Percentiles rank a stretch among this genome's conserved stretches.
These are phyloP conservation scores for Clavelina lepadiformis DNA, from an alignment of 23 tunicate genomes.

Conservation along the genomic window DNA sequence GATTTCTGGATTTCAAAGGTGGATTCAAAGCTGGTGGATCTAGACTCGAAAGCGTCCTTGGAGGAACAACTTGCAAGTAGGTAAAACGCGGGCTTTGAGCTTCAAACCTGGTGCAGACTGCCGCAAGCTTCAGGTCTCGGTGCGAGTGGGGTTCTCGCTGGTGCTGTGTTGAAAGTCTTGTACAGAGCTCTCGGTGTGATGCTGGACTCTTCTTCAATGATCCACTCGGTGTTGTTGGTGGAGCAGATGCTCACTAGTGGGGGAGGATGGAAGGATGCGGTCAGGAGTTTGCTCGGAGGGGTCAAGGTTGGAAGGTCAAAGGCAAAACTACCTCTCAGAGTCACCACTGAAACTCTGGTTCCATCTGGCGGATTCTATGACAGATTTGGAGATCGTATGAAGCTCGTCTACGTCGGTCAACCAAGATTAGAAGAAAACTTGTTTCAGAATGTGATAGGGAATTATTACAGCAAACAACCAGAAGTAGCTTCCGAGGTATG, in stretches of 20 bases:
- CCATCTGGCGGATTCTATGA: conserved; percentile 1
- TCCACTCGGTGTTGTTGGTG: conserved; percentile 61
- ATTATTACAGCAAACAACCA: no score
- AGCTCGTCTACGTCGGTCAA: conserved; percentile 12
- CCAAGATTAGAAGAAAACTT: conserved; percentile 27
- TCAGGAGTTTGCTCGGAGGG: conserved; percentile 35
- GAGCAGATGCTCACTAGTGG: conserved; percentile 80
- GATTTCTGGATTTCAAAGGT: no score
- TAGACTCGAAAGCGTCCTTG: conserved; percentile 14
- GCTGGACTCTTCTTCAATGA: conserved; percentile 28
- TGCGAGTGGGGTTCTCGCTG: conserved; percentile 75
- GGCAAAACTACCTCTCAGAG: conserved; percentile 6
- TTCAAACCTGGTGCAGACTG: conserved; percentile 57
- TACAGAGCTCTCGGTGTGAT: conserved; percentile 24
- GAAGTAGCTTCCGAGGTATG: no score
- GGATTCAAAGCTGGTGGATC: conserved; percentile 29
- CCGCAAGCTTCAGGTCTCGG: conserved; percentile 74
- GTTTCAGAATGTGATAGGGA: no score
- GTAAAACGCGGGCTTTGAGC: conserved; percentile 44
- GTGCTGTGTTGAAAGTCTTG: conserved; percentile 35
- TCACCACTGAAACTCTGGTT: conserved; percentile 1
- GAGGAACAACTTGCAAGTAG: conserved; percentile 18
- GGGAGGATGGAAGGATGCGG: conserved; percentile 40
- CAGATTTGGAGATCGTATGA: conserved; percentile 3
- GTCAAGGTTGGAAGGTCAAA: conserved; percentile 11